Base-by-base conservation (phyloP, 2,888 invertebrate genomes). In the Trissonchulus sp. region DNA sequence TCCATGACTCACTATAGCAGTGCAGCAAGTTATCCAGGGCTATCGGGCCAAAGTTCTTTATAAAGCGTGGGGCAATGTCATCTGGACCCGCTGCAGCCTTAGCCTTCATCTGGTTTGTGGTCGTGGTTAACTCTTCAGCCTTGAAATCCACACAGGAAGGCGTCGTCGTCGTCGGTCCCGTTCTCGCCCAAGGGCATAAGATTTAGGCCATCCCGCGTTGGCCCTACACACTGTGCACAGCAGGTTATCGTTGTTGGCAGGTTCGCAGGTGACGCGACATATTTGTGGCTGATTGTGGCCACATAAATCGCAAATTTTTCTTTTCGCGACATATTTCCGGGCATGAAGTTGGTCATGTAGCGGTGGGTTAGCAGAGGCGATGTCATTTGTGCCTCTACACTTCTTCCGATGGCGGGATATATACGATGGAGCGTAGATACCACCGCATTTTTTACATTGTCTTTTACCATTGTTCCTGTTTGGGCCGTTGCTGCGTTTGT, bases 171-270 rank as follows among this genome's bases (percentile, higher is more conserved):
- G 18, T 60, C 60, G 18, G n/a, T 60, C 60, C 60, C 18, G 18
- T 60, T 60, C 18, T 60, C 60, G 60, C 60, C n/a, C 60, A 60
- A n/a, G n/a, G n/a, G 60, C 60, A 60, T 60, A 60, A n/a, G 60
- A 60, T 60, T 60, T 60, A 60, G 60, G 60, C 60, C 60, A 18
- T 18, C 60, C 18, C 18, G 60, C 18, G 18, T 60, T 60, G 60
- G 60, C n/a, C n/a, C n/a, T n/a, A 60, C 60, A 18, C 60, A 18
- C 60, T n/a, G 60, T 60, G 60, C 60, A 60, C 60, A 60, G 60
- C n/a, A n/a, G n/a, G n/a, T n/a, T n/a, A n/a, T 60, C 60, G 18
- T 60, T 60, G n/a, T 60, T 60, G 60, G 60, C 60, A 60, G 60
- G 18, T 60, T 60, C 60, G 18, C 60, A 18, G 60, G 60, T 60